A percentile compares a stretch with the other conserved stretches of the same genome.
Evolutionary conservation across 2,888 invertebrate genomes (phyloP).

Genomic region (Drosophila phalerata): DNA sequence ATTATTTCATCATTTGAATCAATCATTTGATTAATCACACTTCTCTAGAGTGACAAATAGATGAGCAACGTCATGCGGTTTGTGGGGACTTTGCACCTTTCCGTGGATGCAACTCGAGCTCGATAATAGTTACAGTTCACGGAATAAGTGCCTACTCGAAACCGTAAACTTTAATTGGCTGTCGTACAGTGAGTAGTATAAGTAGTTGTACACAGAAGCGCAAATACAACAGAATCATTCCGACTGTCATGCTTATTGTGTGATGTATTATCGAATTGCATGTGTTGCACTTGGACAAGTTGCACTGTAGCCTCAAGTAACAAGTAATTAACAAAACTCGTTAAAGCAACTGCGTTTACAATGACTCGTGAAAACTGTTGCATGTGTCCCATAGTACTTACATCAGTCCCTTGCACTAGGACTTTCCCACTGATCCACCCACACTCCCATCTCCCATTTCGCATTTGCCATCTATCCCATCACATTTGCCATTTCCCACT

Average conservation of each 20-base stretch:
- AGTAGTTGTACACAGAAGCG: slow-evolving; percentile 5
- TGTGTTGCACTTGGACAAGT: slow-evolving; percentile 4
- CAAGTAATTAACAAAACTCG: slow-evolving; percentile 62
- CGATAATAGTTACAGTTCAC: slow-evolving; percentile 14
- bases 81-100: slow-evolving; percentile 41
- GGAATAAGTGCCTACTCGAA: slow-evolving; percentile 32
- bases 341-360: slow-evolving; percentile 24
- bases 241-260: slow-evolving; percentile 9
- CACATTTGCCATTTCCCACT: neutral
- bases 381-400: slow-evolving; percentile 41
- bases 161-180: slow-evolving; percentile 45
- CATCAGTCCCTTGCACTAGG: neutral
- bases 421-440: neutral
- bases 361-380: slow-evolving; percentile 61
- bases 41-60: slow-evolving; percentile 1
- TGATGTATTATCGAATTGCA: neutral
- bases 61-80: slow-evolving; percentile 22
- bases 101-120: slow-evolving; percentile 19
- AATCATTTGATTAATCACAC: slow-evolving; percentile 11
- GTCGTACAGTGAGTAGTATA: slow-evolving; percentile 17
- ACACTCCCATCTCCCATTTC: neutral
- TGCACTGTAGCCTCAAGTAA: slow-evolving; percentile 35
- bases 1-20: neutral
- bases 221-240: neutral
- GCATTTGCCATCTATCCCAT: neutral